phyloP scores from a whole-genome alignment of 2,888 invertebrate genomes.

The Amblyjoppa fuscipennis region DNA sequence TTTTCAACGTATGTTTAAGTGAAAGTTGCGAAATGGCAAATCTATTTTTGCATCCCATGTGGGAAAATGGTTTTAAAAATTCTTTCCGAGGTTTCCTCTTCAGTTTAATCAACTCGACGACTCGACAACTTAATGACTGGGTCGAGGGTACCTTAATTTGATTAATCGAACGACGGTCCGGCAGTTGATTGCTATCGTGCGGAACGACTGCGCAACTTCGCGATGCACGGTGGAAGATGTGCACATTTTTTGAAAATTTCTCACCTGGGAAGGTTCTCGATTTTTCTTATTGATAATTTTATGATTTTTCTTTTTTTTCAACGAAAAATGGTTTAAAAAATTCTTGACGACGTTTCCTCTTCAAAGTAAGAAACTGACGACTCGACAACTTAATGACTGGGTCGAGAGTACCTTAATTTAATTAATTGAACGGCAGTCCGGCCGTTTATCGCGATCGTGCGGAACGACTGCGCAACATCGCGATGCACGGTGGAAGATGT shows the following conservation, averaged over 20 bases:
- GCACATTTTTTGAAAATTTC: too few species aligned
- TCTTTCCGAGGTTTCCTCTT: background rate
- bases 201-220: background rate
- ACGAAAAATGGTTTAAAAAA: background rate
- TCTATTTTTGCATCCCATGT: background rate
- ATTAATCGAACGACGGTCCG: constrained; percentile 45
- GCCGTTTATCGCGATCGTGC: constrained; percentile 5
- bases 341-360: background rate
- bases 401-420: constrained; percentile 48
- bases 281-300: background rate
- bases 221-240: background rate
- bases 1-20: too few species aligned
- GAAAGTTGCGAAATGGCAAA: too few species aligned
- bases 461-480: background rate
- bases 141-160: constrained; percentile 47
- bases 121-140: background rate
- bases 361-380: background rate
- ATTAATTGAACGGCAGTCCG: constrained; percentile 43
- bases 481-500: background rate
- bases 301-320: too few species aligned
- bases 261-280: background rate
- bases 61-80: background rate
- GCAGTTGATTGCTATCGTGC: constrained; percentile 5
- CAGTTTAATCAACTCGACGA: background rate
- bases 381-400: background rate